Evolutionary conservation across 2,113 vertebrate genomes (phyloP).

Genomic region (human (Homo sapiens)): DNA sequence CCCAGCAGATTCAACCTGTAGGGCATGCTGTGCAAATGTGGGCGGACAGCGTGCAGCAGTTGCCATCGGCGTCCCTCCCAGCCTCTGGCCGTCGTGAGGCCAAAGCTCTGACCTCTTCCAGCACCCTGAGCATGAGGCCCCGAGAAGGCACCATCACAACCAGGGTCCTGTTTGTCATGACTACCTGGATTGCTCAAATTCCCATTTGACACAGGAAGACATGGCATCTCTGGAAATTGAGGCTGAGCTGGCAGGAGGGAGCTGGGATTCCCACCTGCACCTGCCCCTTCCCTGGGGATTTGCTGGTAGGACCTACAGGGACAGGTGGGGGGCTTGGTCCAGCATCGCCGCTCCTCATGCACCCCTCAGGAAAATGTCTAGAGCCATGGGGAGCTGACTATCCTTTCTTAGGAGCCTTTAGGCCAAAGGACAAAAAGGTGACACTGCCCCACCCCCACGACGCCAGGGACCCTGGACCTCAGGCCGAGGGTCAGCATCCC

Average conservation of each 20-base stretch:
- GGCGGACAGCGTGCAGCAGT: fast-evolving
- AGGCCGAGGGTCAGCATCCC: neutral
- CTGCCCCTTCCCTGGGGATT: neutral
- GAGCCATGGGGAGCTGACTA: neutral
- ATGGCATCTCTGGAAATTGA: too few relatives aligned
- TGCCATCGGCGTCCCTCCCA: neutral
- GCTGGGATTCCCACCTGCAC: fast-evolving
- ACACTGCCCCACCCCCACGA: fast-evolving
- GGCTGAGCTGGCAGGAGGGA: neutral
- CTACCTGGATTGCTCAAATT: neutral
- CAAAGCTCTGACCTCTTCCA: neutral
- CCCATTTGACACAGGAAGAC: neutral
- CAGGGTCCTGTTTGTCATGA: fast-evolving
- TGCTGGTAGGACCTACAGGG: neutral
- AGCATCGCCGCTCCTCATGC: fast-evolving
- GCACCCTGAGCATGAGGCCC: neutral
- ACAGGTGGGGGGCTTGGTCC: neutral
- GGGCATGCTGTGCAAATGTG: neutral
- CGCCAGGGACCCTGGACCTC: neutral
- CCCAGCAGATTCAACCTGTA: neutral
- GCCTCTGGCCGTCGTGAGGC: fast-evolving
- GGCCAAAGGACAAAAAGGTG: neutral
- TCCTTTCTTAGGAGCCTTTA: neutral
- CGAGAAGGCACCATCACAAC: fast-evolving
- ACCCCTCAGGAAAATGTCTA: neutral